A percentile compares a stretch with the other conserved stretches of the same genome.
These are phyloP conservation scores for Leptodirus hochenwartii DNA, from an alignment of 2,888 invertebrate genomes.

Conservation along the genomic window DNA sequence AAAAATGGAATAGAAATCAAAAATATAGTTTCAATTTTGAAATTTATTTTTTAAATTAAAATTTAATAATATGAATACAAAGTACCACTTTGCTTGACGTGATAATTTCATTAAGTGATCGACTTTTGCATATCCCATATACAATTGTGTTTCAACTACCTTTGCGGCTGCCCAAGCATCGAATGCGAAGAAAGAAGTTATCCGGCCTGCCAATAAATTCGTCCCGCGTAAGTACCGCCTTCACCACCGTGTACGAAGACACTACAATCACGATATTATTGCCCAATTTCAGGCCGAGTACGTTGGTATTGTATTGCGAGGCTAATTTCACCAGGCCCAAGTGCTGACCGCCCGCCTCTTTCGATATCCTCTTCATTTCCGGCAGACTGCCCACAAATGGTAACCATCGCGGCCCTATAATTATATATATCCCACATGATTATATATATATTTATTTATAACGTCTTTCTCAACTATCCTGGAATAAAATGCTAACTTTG, in stretches of 20 bases:
- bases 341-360: slow-evolving; percentile 30
- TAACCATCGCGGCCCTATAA: slow-evolving; percentile 28
- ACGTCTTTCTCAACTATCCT: too few species aligned
- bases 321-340: slow-evolving; percentile 30
- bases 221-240: slow-evolving; percentile 34
- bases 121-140: too few species aligned
- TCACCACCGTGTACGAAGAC: slow-evolving; percentile 31
- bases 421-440: slow-evolving; percentile 4
- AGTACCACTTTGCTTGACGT: too few species aligned
- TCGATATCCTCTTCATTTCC: slow-evolving; percentile 21
- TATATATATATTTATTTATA: too few species aligned
- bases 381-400: slow-evolving; percentile 28
- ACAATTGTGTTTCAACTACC: too few species aligned
- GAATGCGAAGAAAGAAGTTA: slow-evolving; percentile 40
- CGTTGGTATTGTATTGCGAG: slow-evolving; percentile 29
- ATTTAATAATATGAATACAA: too few species aligned
- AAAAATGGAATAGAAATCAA: neutral
- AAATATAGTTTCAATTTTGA: too few species aligned
- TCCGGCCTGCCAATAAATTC: slow-evolving; percentile 47
- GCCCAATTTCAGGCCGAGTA: slow-evolving; percentile 39
- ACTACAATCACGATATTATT: slow-evolving; percentile 33
- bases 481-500: too few species aligned
- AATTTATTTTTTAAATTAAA: too few species aligned
- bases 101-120: too few species aligned
- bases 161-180: slow-evolving; percentile 41